phyloP scores from a whole-genome alignment of 2,888 invertebrate species.

The Andrena haemorrhoa region DNA sequence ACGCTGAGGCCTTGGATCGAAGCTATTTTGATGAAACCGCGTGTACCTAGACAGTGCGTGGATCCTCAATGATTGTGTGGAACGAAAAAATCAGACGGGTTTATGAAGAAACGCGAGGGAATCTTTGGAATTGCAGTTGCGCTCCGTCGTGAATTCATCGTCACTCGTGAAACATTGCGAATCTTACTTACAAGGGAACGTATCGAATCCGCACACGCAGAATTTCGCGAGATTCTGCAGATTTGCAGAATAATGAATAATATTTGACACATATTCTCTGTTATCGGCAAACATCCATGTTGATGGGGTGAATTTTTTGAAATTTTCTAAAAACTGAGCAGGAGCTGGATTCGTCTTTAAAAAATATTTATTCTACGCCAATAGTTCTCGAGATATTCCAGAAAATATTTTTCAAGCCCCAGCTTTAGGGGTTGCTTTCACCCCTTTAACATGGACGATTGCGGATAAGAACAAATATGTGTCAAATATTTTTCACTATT shows the following conservation, averaged over 20 bases:
- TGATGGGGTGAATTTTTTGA: too few species aligned
- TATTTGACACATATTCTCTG: too few species aligned
- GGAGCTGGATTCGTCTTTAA: too few species aligned
- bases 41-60: background rate
- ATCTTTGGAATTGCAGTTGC: background rate
- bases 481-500: too few species aligned
- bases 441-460: too few species aligned
- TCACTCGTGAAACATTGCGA: background rate
- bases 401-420: too few species aligned
- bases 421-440: too few species aligned
- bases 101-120: background rate
- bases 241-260: background rate
- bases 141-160: constrained; percentile 6
- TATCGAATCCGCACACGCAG: background rate
- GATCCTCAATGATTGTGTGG: constrained; percentile 20
- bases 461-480: too few species aligned
- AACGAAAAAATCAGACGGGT: background rate
- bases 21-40: constrained; percentile 1
- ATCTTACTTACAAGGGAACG: background rate
- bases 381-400: too few species aligned
- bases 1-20: constrained; percentile 17
- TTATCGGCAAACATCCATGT: too few species aligned
- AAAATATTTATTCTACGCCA: too few species aligned
- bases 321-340: too few species aligned
- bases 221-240: background rate